Evolutionary conservation across 1,140 invertebrate species (phyloP), one percentile per base, ranked within the genome.

Genomic region (Drosophila sechellia): DNA sequence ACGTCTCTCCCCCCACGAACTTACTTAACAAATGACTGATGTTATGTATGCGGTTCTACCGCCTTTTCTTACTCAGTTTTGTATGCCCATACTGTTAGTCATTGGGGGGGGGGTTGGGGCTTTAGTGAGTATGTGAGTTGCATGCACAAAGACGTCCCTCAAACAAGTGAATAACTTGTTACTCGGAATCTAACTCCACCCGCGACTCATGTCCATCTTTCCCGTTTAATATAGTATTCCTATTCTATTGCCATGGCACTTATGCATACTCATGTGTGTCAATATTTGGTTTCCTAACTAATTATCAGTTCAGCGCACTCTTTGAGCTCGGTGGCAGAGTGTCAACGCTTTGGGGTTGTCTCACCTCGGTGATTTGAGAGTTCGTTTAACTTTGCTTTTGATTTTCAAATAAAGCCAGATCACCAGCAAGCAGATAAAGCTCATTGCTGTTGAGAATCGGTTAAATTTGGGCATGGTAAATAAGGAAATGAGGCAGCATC

Each of bases 301-400:
- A 87, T 87, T 89, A 87, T 87, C 84, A 90, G 84, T 90, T 87
- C 84, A 87, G 84, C 85, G 85, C 85, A 87, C 83, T 87, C 71
- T 72, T 55, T 52, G 45, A 39, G 68, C 49, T 22, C 43, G 54
- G 27, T 39, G 42, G 42, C 39, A 31, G 55, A 79, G 63, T 77
- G 79, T 81, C 68, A 81, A 78, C 68, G 79, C 74, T 73, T 79
- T 54, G 75, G 25, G 42, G 37, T 57, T 55, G 39, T 43, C 59
- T 76, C 64, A 58, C 42, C 53, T 72, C 49, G 56, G 45, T 66
- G 53, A 61, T 60, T 59, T 25, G 65, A 63, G 72, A 83, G 83
- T 86, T 87, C 84, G 43, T 89, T 87, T 90, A 87, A 87, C 84
- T 90, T 77, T 87, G 84, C 56, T 77, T 90, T 77, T 87, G 84